Percentiles rank a stretch among this genome's conserved stretches.
Evolutionary conservation across 2,888 invertebrate species (phyloP).

Genomic region (Dasysyrphus albostriatus): DNA sequence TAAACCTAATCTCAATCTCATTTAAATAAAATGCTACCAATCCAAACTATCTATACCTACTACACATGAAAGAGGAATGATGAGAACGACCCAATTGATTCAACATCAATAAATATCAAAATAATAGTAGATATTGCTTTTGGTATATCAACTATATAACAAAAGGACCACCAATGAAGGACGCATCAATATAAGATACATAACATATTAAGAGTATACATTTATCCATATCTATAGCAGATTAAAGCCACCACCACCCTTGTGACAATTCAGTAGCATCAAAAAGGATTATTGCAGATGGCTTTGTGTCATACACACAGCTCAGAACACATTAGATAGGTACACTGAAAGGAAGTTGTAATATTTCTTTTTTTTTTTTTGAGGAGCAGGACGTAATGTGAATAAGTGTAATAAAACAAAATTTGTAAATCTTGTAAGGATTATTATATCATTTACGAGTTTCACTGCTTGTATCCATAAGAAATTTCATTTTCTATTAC

Average conservation of each 20-base stretch:
- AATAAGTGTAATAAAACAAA: too few species aligned
- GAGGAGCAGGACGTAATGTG: too few species aligned
- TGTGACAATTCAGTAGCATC: conserved; percentile 36
- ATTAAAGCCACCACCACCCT: background rate
- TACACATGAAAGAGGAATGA: conserved; percentile 43
- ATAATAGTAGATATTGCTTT: conserved; percentile 57
- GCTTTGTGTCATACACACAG: conserved; percentile 50
- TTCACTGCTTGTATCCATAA: too few species aligned
- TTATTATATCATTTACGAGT: too few species aligned
- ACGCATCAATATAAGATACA: background rate
- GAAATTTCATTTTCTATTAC: too few species aligned
- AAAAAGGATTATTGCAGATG: conserved; percentile 65
- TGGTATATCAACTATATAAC: background rate
- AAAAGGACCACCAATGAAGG: conserved; percentile 22
- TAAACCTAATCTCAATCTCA: conserved; percentile 39
- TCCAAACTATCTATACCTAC: conserved; percentile 20
- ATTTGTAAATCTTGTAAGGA: too few species aligned
- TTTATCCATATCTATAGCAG: conserved; percentile 11
- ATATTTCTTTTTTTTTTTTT: background rate
- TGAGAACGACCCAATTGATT: conserved; percentile 60
- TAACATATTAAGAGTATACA: background rate
- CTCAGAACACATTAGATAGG: background rate
- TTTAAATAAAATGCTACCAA: conserved; percentile 59
- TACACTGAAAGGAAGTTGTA: conserved; percentile 6
- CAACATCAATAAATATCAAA: conserved; percentile 72